Evolutionary conservation across 1,140 invertebrate genomes (phyloP).

Genomic region (Brachionus asplanchnoidis): DNA sequence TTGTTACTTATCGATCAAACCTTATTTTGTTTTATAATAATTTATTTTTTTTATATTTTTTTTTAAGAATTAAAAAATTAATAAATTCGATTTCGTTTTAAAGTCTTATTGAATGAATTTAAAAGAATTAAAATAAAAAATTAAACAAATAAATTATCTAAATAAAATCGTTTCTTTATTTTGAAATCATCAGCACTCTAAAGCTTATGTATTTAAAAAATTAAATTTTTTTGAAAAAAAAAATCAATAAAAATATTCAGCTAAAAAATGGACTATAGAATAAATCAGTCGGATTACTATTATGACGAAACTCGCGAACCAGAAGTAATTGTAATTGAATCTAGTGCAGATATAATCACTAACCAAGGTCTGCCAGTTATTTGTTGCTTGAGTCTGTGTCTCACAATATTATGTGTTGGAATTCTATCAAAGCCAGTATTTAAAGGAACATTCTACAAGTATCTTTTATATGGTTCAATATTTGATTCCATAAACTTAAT

Average conservation of each 20-base stretch:
- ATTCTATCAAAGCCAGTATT: constrained; percentile 15
- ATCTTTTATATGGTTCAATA: neutral
- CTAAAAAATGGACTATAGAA: neutral
- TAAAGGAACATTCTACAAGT: constrained; percentile 7
- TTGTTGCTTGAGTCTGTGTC: neutral
- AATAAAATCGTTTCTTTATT: too few species aligned
- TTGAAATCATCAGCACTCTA: too few species aligned
- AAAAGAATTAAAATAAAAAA: too few species aligned
- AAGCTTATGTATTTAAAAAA: too few species aligned
- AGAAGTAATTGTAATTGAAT: constrained; percentile 12
- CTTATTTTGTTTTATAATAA: too few species aligned
- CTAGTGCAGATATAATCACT: neutral
- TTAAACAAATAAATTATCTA: too few species aligned
- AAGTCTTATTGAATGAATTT: too few species aligned
- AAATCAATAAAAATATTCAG: neutral
- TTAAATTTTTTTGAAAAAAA: neutral
- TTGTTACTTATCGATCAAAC: too few species aligned
- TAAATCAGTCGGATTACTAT: neutral
- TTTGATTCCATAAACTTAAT: neutral
- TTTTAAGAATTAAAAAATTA: too few species aligned
- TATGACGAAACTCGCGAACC: constrained; percentile 1
- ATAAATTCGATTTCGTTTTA: too few species aligned
- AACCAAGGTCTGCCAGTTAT: neutral
- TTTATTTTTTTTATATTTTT: too few species aligned
- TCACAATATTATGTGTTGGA: neutral